Conservation (phyloP, 2,113 vertebrate genomes). For the Nothobranchius furzeri region DNA sequence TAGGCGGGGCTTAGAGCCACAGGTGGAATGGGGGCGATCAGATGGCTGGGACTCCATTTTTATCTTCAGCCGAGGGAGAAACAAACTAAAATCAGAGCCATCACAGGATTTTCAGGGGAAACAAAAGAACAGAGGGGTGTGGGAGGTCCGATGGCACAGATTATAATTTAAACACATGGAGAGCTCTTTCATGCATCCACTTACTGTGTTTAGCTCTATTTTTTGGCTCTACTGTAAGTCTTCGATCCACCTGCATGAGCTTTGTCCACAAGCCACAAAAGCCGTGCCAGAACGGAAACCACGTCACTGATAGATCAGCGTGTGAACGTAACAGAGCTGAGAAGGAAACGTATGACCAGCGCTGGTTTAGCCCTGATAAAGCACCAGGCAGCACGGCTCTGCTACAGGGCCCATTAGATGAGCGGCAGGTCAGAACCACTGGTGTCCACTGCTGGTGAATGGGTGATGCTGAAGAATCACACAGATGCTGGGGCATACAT, state of each 20-base stretch:
- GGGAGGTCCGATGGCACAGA: neutral
- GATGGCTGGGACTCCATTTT: conserved; percentile 50
- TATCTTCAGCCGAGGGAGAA: conserved; percentile 35
- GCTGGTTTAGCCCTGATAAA: conserved; percentile 4
- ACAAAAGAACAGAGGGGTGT: conserved; percentile 3
- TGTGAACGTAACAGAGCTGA: conserved; percentile 7
- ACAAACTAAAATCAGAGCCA: too few species aligned
- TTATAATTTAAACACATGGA: too few species aligned
- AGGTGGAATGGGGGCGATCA: neutral
- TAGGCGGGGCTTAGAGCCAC: too few species aligned
- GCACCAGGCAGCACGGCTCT: conserved; percentile 28
- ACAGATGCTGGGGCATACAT: too few species aligned
- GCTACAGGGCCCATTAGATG: conserved; percentile 21
- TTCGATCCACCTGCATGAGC: conserved; percentile 13
- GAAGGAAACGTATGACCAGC: conserved; percentile 18
- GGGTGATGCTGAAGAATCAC: too few species aligned
- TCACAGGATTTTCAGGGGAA: conserved; percentile 6
- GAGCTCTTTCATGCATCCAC: conserved; percentile 5
- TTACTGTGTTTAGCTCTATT: neutral
- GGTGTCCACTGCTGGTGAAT: conserved; percentile 19
- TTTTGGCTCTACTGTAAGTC: neutral
- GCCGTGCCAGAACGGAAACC: conserved; percentile 10
- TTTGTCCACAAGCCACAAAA: conserved; percentile 15
- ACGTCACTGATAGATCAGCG: conserved; percentile 21
- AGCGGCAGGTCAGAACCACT: conserved; percentile 27